phyloP scores from a whole-genome alignment of 1,140 invertebrate genomes.

The Drosophila hydei region DNA sequence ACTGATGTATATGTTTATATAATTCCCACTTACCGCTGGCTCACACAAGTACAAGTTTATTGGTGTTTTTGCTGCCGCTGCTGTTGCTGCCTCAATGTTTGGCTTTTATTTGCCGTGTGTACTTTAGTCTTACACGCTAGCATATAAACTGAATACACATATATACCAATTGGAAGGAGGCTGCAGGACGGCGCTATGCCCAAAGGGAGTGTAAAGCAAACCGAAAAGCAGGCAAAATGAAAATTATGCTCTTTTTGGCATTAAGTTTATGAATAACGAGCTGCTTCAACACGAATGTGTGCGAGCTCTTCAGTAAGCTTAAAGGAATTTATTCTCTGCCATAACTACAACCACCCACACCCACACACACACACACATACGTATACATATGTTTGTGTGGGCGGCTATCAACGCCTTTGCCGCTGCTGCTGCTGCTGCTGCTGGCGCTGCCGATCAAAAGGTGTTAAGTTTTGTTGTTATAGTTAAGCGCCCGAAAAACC shows the following conservation, averaged over 20 bases:
- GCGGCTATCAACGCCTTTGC: conserved; percentile 29
- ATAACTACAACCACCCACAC: conserved; percentile 60
- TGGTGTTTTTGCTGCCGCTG: conserved; percentile 39
- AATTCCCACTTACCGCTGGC: conserved; percentile 73
- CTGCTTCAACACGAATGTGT: conserved; percentile 34
- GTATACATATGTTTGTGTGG: conserved; percentile 1
- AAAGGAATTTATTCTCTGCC: conserved; percentile 72
- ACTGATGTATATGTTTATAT: conserved; percentile 78
- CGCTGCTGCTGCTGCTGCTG: no score
- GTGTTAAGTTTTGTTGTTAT: conserved; percentile 77
- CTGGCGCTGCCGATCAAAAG: conserved; percentile 79
- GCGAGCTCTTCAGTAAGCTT: conserved; percentile 62
- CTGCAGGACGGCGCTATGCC: conserved; percentile 11
- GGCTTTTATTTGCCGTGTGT: conserved; percentile 67
- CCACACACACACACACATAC: conserved; percentile 17
- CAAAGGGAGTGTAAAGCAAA: conserved; percentile 59
- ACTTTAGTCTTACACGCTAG: conserved; percentile 15
- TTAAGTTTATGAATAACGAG: conserved; percentile 81
- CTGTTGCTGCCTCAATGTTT: conserved; percentile 57
- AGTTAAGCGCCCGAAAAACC: conserved; percentile 69
- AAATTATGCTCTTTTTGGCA: conserved; percentile 81
- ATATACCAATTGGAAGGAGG: neutral
- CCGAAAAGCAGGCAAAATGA: conserved; percentile 67
- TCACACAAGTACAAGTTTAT: conserved; percentile 66
- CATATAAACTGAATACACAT: neutral